Evolutionary conservation across 2,113 vertebrate species (phyloP), one percentile per base, ranked within the genome.

Genomic region (Orientallactaga bullata): DNA sequence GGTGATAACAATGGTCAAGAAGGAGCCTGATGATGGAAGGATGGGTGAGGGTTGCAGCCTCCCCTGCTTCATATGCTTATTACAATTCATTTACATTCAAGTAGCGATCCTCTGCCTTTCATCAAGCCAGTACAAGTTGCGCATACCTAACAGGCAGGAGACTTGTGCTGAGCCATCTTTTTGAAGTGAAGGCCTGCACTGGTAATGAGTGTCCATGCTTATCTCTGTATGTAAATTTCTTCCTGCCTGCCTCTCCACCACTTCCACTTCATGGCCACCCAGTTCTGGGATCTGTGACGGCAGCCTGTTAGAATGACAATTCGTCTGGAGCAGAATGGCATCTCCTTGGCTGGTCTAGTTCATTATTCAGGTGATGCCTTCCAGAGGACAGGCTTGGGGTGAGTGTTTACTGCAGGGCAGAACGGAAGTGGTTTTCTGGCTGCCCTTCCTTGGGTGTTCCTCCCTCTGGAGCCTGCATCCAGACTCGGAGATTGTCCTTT

Each of bases 321-420:
- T 98, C 97, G 95, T 97, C 96, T 89, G 94, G 97, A 97, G 96
- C 83, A 7, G 97, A 96, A 98, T 96, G 95, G 97, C 98, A 97
- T 98, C 97, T 97, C 96, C 98, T 98, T 93, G 85, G 97, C 96
- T 95, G 96, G 94, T 97, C 95, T 82, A 97, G 97, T 98, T 98
- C 96, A 98, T 98, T 98, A 98, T 87, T 93, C 98, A 98, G 97
- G 98, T 97, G 97, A 98, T 97, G 98, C 96, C 97, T 95, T 95
- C 24, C 91, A 96, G 97, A 98, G 97, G 98, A 96, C 97, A 97
- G 97, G 96, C 96, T 97, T 97, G 97, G 97, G 97, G 97, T 89
- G 96, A 98, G 97, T 97, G 94, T 92, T 97, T 97, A 96, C 96
- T 95, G 96, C 96, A 74, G 87, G 61, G 5, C 20, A 37, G 60